Conservation (phyloP, 53 echinoderm and acorn worm species). For the Glandiceps talaboti region DNA sequence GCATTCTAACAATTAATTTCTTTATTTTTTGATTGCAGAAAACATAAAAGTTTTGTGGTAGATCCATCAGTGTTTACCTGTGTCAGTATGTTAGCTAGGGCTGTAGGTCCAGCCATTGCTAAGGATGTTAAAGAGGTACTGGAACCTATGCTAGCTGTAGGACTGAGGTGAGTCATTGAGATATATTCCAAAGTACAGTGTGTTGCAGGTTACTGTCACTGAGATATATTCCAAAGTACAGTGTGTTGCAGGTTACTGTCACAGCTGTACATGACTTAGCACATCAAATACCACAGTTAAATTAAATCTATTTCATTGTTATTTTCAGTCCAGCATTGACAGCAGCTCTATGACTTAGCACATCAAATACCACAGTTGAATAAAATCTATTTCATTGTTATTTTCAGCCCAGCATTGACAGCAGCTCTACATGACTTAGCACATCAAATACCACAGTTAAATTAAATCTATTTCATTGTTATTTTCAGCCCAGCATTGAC, state of each 20-base stretch:
- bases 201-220: too few relatives aligned
- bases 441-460: conserved; percentile 72
- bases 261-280: conserved; percentile 90
- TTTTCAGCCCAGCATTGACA: conserved; percentile 74
- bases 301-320: conserved; percentile 12
- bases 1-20: too few relatives aligned
- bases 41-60: conserved; percentile 46
- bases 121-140: conserved; percentile 82
- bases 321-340: conserved; percentile 75
- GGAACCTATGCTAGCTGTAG: conserved; percentile 90
- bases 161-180: conserved; percentile 48
- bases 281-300: conserved; percentile 69
- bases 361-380: conserved; percentile 81
- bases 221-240: too few relatives aligned
- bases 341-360: conserved; percentile 92
- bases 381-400: conserved; percentile 24
- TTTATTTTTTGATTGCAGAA: conserved; percentile 33
- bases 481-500: conserved; percentile 77
- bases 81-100: conserved; percentile 93
- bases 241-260: too few relatives aligned
- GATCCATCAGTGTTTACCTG: conserved; percentile 95
- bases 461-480: conserved; percentile 33
- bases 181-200: too few relatives aligned
- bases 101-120: conserved; percentile 61
- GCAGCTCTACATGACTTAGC: conserved; percentile 98